phyloP scores from a whole-genome alignment of 1,140 invertebrate genomes.

The Macrocentrus cingulum region DNA sequence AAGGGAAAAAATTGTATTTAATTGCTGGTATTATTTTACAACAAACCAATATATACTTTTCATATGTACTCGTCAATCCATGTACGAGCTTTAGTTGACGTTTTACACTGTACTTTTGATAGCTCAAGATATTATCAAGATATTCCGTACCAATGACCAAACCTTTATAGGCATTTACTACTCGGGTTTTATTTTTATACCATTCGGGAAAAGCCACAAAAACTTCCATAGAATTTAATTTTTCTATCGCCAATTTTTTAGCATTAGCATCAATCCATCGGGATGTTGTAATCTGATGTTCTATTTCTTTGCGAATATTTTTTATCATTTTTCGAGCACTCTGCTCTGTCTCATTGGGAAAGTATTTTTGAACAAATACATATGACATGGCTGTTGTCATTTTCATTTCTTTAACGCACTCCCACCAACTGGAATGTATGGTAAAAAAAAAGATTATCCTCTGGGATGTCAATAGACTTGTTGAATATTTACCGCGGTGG shows the following conservation, averaged over 20 bases:
- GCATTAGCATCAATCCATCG: constrained; percentile 68
- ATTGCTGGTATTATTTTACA: no score
- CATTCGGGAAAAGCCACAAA: constrained; percentile 67
- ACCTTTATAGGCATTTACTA: constrained; percentile 26
- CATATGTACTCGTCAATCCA: background rate
- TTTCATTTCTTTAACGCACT: constrained; percentile 13
- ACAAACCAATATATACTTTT: background rate
- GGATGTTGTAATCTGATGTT: constrained; percentile 22
- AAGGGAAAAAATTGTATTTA: no score
- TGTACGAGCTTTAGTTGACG: background rate
- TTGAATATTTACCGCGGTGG: constrained; percentile 24
- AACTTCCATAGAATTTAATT: constrained; percentile 62
- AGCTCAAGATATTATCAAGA: constrained; percentile 34
- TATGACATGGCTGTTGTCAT: constrained; percentile 4
- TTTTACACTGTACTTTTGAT: background rate
- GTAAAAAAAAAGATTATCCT: no score
- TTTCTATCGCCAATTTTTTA: constrained; percentile 60
- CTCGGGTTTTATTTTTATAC: constrained; percentile 23
- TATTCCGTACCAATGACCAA: constrained; percentile 29
- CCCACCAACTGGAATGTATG: constrained; percentile 13
- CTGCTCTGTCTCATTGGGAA: constrained; percentile 5
- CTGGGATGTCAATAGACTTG: no score
- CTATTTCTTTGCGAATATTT: constrained; percentile 20
- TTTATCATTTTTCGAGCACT: constrained; percentile 13
- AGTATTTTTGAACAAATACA: constrained; percentile 16